Conservation (phyloP, 1,140 invertebrate genomes). For the Zelostemma sp. region DNA sequence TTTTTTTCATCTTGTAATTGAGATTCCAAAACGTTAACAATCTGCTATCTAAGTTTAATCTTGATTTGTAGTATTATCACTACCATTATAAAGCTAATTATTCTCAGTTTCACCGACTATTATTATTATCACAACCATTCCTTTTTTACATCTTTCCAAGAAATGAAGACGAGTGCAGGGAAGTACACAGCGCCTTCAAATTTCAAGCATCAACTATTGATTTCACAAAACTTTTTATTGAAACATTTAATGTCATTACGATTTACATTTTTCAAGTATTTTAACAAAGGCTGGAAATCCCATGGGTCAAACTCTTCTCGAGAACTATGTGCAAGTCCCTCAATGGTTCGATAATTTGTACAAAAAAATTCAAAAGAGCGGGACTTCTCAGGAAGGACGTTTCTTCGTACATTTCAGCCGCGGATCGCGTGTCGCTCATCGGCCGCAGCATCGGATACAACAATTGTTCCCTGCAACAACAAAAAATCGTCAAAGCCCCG, state of each 20-base stretch:
- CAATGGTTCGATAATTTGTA: conserved; percentile 92
- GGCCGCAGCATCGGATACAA: conserved; percentile 90
- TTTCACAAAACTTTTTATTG: background rate
- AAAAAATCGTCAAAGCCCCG: background rate
- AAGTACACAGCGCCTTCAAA: too few relatives aligned
- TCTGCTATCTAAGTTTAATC: conserved; percentile 3
- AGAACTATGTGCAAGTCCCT: conserved; percentile 94
- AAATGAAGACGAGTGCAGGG: too few relatives aligned
- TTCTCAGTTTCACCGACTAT: too few relatives aligned
- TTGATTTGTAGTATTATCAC: background rate
- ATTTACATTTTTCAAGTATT: background rate
- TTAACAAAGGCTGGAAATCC: conserved; percentile 78
- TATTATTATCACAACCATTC: conserved; percentile 7
- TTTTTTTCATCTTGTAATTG: conserved; percentile 26
- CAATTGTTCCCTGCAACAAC: conserved; percentile 86
- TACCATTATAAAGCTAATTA: background rate
- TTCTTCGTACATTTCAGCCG: conserved; percentile 95
- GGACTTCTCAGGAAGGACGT: conserved; percentile 91
- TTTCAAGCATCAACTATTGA: too few relatives aligned
- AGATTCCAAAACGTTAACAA: too few relatives aligned
- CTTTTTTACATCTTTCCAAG: too few relatives aligned
- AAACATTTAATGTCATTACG: background rate
- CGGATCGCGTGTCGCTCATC: conserved; percentile 87
- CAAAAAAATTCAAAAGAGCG: conserved; percentile 86
- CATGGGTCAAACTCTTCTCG: conserved; percentile 95